Base-by-base conservation (phyloP, 2,797 vertebrate species). In the Morus bassanus region DNA sequence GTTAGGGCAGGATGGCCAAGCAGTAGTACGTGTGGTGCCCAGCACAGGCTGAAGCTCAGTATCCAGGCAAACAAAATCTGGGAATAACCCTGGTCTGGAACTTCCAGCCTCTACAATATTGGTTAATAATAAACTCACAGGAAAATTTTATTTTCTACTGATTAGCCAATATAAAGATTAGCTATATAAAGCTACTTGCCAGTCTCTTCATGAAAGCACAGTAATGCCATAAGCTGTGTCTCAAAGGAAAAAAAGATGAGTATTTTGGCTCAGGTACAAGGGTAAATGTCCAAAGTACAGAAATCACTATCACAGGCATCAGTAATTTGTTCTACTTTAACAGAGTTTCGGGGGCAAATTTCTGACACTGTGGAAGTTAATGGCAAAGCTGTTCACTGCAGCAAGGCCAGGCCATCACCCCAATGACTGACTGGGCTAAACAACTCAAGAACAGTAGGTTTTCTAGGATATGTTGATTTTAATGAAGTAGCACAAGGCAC, bases 71-170 rank as follows among this genome's bases (percentile, higher is more conserved):
- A 88, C 5, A 69, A 88, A 80, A 50, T 13, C 22, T 45, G 18
- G 6, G 13, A 85, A 77, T 80, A 85, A 83, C 14, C 7, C 8
- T 43, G 13, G 22, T 33, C 30, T 46, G 69, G 16, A 85, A 22
- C 45, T 94, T 81, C 11, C 33, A 78, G 39, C 35, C 15, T 24
- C 13, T 67, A 18, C 12, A 77, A 43, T 0, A 57, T 9, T 28
- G 18, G 57, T 80, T 85, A 93, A 91, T 57, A 74, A 88, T 53
- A 79, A 91, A 91, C 43, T 51, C 3, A 0, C 4, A 74, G 37
- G 24, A 89, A 93, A 92, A 73, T 50, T 57, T 91, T 85, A n/a
- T 74, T 87, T 89, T 91, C 72, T 77, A 48, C n/a, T 61, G 13
- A 65, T 74, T 80, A 80, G 21, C 17, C 70, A 85, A 75, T 23